Evolutionary conservation across 2,888 invertebrate species (phyloP), one percentile per base, ranked within the genome.

Genomic region (Abrostola tripartita): DNA sequence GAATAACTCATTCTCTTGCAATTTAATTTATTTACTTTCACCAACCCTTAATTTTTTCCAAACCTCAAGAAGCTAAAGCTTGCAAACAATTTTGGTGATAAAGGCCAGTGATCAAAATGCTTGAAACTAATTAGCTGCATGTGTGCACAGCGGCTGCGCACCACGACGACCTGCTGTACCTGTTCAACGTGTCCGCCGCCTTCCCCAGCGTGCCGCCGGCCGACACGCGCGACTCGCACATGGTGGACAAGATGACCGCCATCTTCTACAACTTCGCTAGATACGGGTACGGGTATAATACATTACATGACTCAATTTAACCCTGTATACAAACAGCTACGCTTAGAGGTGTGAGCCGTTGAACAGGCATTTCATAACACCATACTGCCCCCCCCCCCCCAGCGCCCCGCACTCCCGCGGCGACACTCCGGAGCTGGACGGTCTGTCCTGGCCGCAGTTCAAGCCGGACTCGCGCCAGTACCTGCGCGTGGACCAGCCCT

Each of bases 91-190:
- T 24, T 24, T 2, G 24, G 24, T 2, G 24, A 24, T 24, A 24
- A 24, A 24, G n/a, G n/a, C n/a, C n/a, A n/a, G 24, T 24, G 4
- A 24, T 24, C 4, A 24, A 24, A 4, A 24, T 24, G 24, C 1
- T 24, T 2, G 24, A 2, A 24, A 24, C 24, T 24, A 4, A 24
- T 24, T 24, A 4, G 24, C 24, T 1, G 24, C 24, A 24, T 14
- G 11, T 14, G 11, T 37, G 1, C 37, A 0, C 57, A 95, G 95
- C 85, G 2, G 90, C 87, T 0, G 90, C 85, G 0, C 93, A 93
- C 73, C 92, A 92, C 76, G 93, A 95, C 73, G 95, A 95, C 77
- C 81, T 95, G 62, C 86, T 95, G 68, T 95, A 95, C 79, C 74
- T 95, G 63, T 95, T 95, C 85, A 89, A 88, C 64, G 84, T 93